Base-by-base conservation (phyloP, 2,888 invertebrate species). In the Priocnemis perturbator region DNA sequence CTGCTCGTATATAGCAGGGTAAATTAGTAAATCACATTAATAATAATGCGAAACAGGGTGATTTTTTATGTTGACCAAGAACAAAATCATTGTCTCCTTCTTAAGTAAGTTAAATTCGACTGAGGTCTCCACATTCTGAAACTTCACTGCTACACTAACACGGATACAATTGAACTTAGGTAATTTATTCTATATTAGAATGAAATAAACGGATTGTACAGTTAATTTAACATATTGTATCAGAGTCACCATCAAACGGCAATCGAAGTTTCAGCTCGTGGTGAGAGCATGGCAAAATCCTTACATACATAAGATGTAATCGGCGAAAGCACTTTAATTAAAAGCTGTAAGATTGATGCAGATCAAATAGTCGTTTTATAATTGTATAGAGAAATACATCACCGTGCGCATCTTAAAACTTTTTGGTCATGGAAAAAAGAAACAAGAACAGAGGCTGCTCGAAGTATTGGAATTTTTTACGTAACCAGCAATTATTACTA, bases 181-280 rank as follows among this genome's bases (percentile, higher is more conserved):
- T 81, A 71, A 83, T 83, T 86, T 85, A 85, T 85, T 85, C 82
- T 86, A 85, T 81, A 85, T 85, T 78, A 78, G 71, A 74, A 73
- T 76, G 67, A 69, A 69, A 68, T 53, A 68, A 69, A 26, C 59
- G 74, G 66, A 67, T 69, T 80, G 76, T 74, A 80, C 74, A 80
- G 75, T 78, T 77, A 73, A 81, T 80, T 77, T 73, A 60, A 74
- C 64, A 58, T 67, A 71, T 78, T 78, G 73, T 77, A 76, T 71
- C 74, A 52, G 59, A 58, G 59, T 62, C 23, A 71, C 58, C 58
- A 65, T 71, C 68, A 56, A 61, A 53, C 50, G 56, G 68, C 65
- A 64, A 60, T 70, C 72, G 66, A 70, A 70, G 56, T 77, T 81
- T 79, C 75, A 72, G 83, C 61, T 52, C 52, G 71, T 67, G 67